These are phyloP conservation scores for Anoplopoma fimbria DNA, from an alignment of 2,113 vertebrate species.

Conservation along the genomic window DNA sequence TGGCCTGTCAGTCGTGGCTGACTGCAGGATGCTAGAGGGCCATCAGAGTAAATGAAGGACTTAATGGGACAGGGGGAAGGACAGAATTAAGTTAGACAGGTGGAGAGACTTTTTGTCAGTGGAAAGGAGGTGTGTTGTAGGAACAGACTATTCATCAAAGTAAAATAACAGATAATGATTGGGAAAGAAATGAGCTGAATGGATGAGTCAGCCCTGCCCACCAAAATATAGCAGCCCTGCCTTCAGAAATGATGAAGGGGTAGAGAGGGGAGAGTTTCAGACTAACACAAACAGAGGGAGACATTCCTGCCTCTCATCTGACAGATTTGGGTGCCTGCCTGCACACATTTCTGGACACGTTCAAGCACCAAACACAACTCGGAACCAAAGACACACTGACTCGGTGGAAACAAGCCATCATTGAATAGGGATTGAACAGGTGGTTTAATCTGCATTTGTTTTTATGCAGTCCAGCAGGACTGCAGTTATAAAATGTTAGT, in stretches of 20 bases:
- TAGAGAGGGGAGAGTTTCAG: neutral
- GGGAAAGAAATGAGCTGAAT: slow-evolving; percentile 1
- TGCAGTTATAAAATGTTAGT: neutral
- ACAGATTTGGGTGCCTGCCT: slow-evolving; percentile 27
- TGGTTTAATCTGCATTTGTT: neutral
- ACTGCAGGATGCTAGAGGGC: slow-evolving; percentile 28
- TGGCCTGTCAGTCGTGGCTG: neutral
- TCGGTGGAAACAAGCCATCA: neutral
- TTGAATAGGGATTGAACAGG: neutral
- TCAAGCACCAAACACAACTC: neutral
- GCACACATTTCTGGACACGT: slow-evolving; percentile 4
- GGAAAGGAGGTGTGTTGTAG: slow-evolving; percentile 18
- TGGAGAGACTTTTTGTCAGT: slow-evolving; percentile 3
- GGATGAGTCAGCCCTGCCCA: neutral
- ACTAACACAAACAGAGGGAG: slow-evolving; percentile 10
- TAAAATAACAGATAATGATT: neutral
- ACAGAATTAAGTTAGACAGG: slow-evolving; percentile 5
- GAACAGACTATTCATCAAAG: neutral
- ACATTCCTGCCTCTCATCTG: slow-evolving; percentile 35
- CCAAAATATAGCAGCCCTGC: neutral
- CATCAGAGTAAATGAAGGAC: neutral
- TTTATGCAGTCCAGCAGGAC: neutral
- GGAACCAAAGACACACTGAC: neutral
- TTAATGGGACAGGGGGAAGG: neutral
- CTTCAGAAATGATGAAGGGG: neutral